Evolutionary conservation across 1,140 invertebrate genomes (phyloP).

Genomic region (Sinella curviseta): DNA sequence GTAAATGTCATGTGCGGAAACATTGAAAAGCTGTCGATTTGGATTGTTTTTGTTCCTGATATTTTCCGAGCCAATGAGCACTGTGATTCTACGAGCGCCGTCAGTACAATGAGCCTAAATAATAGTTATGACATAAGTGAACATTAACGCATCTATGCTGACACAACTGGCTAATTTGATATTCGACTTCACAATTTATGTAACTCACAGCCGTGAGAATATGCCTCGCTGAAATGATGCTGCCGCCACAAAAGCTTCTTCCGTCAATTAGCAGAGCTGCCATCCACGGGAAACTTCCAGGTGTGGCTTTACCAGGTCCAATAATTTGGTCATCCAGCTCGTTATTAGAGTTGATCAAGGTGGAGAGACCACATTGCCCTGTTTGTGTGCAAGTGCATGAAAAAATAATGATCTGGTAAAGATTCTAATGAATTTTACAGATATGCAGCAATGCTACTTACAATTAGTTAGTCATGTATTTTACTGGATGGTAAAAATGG

Average conservation of each 20-base stretch:
- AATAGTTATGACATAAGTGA: neutral
- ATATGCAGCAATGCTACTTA: neutral
- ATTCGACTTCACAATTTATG: too few species aligned
- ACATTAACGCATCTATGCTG: neutral
- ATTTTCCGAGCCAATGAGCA: neutral
- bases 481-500: too few species aligned
- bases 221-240: slow-evolving; percentile 19
- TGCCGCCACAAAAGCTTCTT: slow-evolving; percentile 43
- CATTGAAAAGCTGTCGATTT: slow-evolving; percentile 34
- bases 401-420: neutral
- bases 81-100: slow-evolving; percentile 1
- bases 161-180: too few species aligned
- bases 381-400: neutral
- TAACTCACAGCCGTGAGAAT: slow-evolving; percentile 1
- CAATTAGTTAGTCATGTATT: too few species aligned
- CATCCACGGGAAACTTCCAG: slow-evolving; percentile 46
- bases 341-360: neutral
- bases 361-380: neutral
- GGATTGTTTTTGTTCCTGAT: slow-evolving; percentile 8
- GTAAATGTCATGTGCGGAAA: slow-evolving; percentile 38
- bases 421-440: neutral
- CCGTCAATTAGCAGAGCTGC: slow-evolving; percentile 47
- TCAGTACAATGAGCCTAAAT: slow-evolving; percentile 26
- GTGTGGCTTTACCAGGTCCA: slow-evolving; percentile 37
- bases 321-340: slow-evolving; percentile 42